Evolutionary conservation across 2,888 invertebrate genomes (phyloP), one percentile per base, ranked within the genome.

Genomic region (Cheilosia variabilis): DNA sequence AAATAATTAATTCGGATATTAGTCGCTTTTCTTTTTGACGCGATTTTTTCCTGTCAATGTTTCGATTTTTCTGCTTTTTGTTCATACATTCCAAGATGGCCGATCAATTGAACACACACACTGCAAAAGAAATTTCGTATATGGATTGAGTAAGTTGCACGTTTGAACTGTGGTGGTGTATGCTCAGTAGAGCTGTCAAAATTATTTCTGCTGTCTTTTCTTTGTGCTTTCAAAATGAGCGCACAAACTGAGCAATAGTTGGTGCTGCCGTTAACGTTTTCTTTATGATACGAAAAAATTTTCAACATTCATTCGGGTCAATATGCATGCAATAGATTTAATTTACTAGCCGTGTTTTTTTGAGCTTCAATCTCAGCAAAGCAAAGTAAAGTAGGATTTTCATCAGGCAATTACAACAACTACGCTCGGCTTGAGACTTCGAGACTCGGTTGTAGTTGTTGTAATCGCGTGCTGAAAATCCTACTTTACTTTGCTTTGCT

Each of bases 11-110:
- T 84, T 84, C 84, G 84, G 69, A 80, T 80, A 79, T 79, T 58
- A 52, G 78, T 84, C 84, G 84, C 86, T 82, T 82, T 82, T 81
- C 87, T 87, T 88, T 88, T 89, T 89, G 87, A 88, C 88, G 88
- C 88, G 88, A 90, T 89, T 90, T 87, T 88, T 88, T 89, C 89
- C 89, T 90, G 88, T 88, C 88, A 89, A 88, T 88, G 88, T 89
- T 90, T 90, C 89, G 88, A 88, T 88, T 89, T 86, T 88, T 86
- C 87, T 86, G 88, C 89, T 88, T 88, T 88, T 89, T 89, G 89
- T 89, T 89, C 88, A 88, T 89, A 90, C 88, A 90, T 90, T 92
- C 89, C 89, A 89, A 89, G 89, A 89, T 89, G 90, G 90, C 90
- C 52, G 72, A 72, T 76, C 80, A 86, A 86, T 81, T 86, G 76